Conservation (phyloP, 2,888 invertebrate species). For the Nemurella pictetii region DNA sequence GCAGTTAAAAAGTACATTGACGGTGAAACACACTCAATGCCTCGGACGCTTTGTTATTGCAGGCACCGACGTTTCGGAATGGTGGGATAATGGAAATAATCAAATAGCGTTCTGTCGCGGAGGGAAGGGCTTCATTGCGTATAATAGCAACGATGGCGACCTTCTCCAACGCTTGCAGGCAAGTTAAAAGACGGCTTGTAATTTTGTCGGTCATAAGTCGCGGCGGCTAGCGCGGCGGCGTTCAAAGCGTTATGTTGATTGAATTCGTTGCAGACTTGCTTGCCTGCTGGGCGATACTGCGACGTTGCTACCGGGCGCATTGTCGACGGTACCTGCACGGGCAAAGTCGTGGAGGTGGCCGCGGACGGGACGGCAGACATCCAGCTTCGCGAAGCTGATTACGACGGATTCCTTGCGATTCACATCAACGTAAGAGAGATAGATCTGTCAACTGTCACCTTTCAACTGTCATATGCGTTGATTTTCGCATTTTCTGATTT, state of each 20-base stretch:
- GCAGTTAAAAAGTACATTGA: too few species aligned
- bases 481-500: too few species aligned
- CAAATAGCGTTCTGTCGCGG: slow-evolving; percentile 59
- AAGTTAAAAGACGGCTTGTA: slow-evolving; percentile 30
- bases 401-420: slow-evolving; percentile 73
- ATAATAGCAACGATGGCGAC: slow-evolving; percentile 60
- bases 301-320: slow-evolving; percentile 77
- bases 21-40: too few species aligned
- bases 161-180: slow-evolving; percentile 52
- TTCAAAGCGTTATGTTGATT: background rate
- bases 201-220: slow-evolving; percentile 38
- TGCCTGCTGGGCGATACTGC: slow-evolving; percentile 79
- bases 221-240: background rate
- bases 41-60: slow-evolving; percentile 45
- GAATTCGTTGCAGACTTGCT: slow-evolving; percentile 60
- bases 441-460: too few species aligned
- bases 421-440: slow-evolving; percentile 54
- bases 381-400: slow-evolving; percentile 56
- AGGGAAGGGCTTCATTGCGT: slow-evolving; percentile 61
- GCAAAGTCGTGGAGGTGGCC: slow-evolving; percentile 64
- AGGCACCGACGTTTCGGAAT: slow-evolving; percentile 48
- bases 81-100: slow-evolving; percentile 56
- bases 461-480: background rate
- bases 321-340: slow-evolving; percentile 63
- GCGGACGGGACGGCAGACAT: slow-evolving; percentile 62